A percentile compares a stretch with the other conserved stretches of the same genome.
Conservation (phyloP, 2,888 invertebrate species). For the Subacronicta megacephala region DNA sequence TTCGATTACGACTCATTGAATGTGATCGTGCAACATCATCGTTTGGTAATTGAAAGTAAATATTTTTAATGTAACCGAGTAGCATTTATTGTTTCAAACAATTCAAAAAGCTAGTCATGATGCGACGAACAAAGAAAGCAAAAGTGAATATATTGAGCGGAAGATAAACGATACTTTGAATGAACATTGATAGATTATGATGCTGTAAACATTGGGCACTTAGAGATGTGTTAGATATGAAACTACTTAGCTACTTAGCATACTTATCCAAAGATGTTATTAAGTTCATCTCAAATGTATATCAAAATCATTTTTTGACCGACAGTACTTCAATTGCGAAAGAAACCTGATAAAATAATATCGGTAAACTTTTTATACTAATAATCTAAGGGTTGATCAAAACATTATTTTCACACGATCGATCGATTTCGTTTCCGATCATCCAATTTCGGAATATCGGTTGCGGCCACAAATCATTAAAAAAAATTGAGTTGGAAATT, state of each 20-base stretch:
- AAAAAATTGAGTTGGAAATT: conserved; percentile 81
- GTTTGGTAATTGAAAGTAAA: conserved; percentile 68
- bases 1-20: conserved; percentile 15
- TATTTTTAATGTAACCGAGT: conserved; percentile 58
- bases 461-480: conserved; percentile 86
- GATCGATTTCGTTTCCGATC: conserved; percentile 79
- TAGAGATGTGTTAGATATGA: conserved; percentile 46
- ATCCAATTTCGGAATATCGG: conserved; percentile 85
- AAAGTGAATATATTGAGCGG: conserved; percentile 53
- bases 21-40: conserved; percentile 56
- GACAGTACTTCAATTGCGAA: conserved; percentile 10
- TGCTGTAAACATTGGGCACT: conserved; percentile 45
- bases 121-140: conserved; percentile 62
- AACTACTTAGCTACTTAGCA: conserved; percentile 51
- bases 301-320: conserved; percentile 10
- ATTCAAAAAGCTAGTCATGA: conserved; percentile 68
- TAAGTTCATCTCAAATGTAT: conserved; percentile 10
- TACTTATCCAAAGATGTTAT: conserved; percentile 33
- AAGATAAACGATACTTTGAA: conserved; percentile 48
- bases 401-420: conserved; percentile 85
- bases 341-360: conserved; percentile 26
- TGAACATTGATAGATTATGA: conserved; percentile 47
- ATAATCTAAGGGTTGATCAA: conserved; percentile 60
- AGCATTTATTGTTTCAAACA: conserved; percentile 64
- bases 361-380: conserved; percentile 46